Conservation (phyloP, 2,113 vertebrate species). For the Catharus minimus region DNA sequence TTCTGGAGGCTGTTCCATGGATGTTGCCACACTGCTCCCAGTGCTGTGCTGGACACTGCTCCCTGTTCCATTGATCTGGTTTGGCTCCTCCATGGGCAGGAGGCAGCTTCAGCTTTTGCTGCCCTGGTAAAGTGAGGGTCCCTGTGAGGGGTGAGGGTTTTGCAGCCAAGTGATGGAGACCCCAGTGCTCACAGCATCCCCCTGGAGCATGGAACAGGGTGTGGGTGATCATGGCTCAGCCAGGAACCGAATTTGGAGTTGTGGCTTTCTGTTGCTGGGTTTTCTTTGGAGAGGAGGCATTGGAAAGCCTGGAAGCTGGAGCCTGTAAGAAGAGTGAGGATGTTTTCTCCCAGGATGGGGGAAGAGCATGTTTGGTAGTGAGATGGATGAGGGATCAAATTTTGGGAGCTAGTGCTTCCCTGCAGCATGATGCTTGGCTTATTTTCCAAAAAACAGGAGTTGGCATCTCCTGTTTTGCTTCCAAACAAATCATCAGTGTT, state of each 20-base stretch:
- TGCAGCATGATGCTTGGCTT: neutral
- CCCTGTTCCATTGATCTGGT: neutral
- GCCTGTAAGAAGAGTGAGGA: neutral
- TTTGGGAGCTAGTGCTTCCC: neutral
- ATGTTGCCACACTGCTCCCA: accelerated
- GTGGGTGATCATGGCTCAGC: neutral
- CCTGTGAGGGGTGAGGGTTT: neutral
- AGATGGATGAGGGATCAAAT: neutral
- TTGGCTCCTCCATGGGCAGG: neutral
- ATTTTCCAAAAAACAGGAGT: neutral
- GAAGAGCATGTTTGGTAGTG: neutral
- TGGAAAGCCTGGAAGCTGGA: neutral
- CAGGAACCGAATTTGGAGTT: neutral
- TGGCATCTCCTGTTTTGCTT: neutral
- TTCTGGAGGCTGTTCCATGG: neutral
- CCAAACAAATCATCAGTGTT: accelerated
- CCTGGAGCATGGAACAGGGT: accelerated
- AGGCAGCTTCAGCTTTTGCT: slow-evolving; percentile 15
- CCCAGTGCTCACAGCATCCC: neutral
- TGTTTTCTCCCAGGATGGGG: neutral
- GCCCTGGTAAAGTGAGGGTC: neutral
- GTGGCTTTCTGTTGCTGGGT: neutral
- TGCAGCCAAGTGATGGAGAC: neutral
- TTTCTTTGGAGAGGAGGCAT: neutral
- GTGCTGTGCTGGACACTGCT: neutral